phyloP scores from a whole-genome alignment of 2,113 vertebrate genomes.

The Xiphophorus couchianus region DNA sequence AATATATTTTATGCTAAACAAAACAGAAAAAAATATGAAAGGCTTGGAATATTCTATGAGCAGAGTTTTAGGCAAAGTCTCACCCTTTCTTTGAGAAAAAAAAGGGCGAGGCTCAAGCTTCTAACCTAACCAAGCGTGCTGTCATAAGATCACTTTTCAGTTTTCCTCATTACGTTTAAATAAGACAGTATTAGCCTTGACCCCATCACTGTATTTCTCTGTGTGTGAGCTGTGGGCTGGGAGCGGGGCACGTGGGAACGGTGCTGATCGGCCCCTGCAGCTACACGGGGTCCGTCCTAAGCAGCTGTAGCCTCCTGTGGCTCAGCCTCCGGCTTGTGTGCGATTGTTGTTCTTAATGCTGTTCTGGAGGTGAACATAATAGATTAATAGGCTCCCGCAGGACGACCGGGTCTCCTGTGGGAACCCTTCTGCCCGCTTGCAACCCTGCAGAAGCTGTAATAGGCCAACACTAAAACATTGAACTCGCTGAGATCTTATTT shows the following conservation, averaged over 20 bases:
- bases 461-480: constrained; percentile 10
- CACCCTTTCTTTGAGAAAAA: too few species aligned
- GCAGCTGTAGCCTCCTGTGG: constrained; percentile 59
- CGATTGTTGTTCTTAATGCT: constrained; percentile 56
- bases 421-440: constrained; percentile 29
- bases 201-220: constrained; percentile 6
- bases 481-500: constrained; percentile 15
- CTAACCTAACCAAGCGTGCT: background rate
- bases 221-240: constrained; percentile 17
- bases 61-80: too few species aligned
- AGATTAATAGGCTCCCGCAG: constrained; percentile 69
- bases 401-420: constrained; percentile 46
- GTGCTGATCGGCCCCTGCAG: constrained; percentile 30
- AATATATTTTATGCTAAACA: background rate
- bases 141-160: background rate
- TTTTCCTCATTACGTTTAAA: background rate
- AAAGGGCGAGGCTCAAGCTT: background rate
- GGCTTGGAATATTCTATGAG: too few species aligned
- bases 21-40: background rate
- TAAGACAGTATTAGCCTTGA: background rate
- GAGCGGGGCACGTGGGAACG: constrained; percentile 47
- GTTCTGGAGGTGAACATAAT: constrained; percentile 63
- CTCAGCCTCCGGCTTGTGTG: constrained; percentile 46
- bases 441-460: constrained; percentile 20
- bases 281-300: background rate